Conservation (phyloP, 2,113 vertebrate genomes). For the Gopherus evgoodei region DNA sequence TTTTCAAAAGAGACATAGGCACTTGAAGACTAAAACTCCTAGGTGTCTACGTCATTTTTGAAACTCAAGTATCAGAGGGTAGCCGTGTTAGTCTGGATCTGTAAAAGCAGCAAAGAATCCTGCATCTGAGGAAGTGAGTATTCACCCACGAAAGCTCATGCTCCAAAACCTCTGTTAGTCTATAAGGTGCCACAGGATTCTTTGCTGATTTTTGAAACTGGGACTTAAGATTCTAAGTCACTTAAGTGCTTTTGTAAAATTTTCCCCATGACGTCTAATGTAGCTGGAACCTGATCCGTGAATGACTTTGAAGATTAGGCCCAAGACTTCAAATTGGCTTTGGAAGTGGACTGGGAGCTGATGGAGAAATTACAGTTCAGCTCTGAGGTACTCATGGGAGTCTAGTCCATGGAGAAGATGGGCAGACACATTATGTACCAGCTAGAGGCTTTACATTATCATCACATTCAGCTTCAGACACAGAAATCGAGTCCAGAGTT, state of each 20-base stretch:
- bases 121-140: no score
- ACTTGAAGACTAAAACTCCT: neutral
- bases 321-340: neutral
- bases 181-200: no score
- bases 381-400: neutral
- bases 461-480: neutral
- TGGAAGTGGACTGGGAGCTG: neutral
- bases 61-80: no score
- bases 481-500: neutral
- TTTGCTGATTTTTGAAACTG: neutral
- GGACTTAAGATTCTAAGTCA: neutral
- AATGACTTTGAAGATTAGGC: conserved; percentile 3
- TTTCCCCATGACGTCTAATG: neutral
- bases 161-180: no score
- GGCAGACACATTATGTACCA: neutral
- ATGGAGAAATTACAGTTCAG: neutral
- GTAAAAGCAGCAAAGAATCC: no score
- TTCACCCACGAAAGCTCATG: no score
- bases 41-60: neutral
- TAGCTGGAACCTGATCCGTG: conserved; percentile 7
- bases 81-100: no score
- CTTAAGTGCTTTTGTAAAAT: neutral
- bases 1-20: neutral
- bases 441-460: neutral
- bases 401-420: neutral